Conservation (phyloP, 2,888 invertebrate genomes). For the Amphipoea lucens region DNA sequence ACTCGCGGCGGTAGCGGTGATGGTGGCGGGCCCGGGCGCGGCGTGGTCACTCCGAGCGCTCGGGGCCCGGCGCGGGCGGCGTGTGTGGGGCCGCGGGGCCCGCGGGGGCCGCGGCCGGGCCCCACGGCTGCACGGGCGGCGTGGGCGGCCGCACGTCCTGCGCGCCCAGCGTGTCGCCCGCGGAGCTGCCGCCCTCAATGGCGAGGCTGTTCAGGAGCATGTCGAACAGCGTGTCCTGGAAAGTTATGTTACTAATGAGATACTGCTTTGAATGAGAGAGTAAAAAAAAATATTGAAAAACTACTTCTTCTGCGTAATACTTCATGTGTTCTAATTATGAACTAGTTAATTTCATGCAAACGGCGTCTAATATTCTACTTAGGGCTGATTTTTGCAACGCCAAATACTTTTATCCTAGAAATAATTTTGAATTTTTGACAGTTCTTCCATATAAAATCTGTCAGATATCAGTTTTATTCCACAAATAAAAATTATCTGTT, state of each 20-base stretch:
- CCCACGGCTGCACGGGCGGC: slow-evolving; percentile 84
- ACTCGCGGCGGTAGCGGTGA: slow-evolving; percentile 71
- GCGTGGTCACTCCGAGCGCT: slow-evolving; percentile 67
- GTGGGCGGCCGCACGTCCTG: slow-evolving; percentile 71
- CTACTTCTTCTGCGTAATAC: not conserved
- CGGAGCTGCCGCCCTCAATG: slow-evolving; percentile 72
- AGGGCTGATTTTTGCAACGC: too few species aligned
- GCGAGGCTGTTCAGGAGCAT: slow-evolving; percentile 85
- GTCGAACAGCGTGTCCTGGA: slow-evolving; percentile 86
- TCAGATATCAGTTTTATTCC: too few species aligned
- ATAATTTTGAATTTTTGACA: too few species aligned
- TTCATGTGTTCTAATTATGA: not conserved
- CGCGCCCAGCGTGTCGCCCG: slow-evolving; percentile 56
- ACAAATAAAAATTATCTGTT: too few species aligned
- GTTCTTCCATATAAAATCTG: too few species aligned
- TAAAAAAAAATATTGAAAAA: not conserved
- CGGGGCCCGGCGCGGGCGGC: slow-evolving; percentile 33
- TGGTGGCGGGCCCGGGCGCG: slow-evolving; percentile 36
- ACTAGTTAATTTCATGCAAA: not conserved
- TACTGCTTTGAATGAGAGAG: too few species aligned
- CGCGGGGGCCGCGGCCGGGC: slow-evolving; percentile 63
- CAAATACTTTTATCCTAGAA: too few species aligned
- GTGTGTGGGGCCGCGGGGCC: slow-evolving; percentile 44
- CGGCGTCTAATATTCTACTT: not conserved
- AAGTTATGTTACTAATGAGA: not conserved